Evolutionary conservation across 1,140 invertebrate genomes (phyloP).

Genomic region (Dendroctonus ponderosae): DNA sequence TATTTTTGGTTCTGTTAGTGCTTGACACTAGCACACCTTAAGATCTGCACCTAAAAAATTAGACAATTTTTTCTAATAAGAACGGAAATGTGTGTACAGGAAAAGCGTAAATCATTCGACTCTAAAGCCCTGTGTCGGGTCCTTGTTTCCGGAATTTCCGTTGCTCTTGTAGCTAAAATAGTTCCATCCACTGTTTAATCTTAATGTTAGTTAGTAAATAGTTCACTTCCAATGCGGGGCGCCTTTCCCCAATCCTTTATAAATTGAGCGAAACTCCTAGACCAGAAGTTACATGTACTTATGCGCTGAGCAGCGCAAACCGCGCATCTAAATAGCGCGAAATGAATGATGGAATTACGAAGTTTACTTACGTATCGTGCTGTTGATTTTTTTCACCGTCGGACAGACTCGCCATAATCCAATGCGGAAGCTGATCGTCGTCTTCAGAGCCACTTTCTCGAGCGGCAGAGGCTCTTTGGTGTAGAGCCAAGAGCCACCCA

Average conservation of each 20-base stretch:
- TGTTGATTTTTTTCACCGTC: slow-evolving; percentile 47
- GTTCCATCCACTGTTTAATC: slow-evolving; percentile 26
- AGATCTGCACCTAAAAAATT: no score
- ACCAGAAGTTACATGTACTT: slow-evolving; percentile 2
- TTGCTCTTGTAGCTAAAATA: slow-evolving; percentile 13
- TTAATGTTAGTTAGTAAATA: slow-evolving; percentile 29
- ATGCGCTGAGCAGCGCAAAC: neutral
- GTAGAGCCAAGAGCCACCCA: slow-evolving; percentile 55
- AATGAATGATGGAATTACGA: neutral
- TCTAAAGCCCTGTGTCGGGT: neutral
- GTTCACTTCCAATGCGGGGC: slow-evolving; percentile 7
- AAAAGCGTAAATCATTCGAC: slow-evolving; percentile 28
- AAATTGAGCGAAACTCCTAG: slow-evolving; percentile 3
- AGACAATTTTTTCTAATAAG: no score
- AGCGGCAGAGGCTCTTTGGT: slow-evolving; percentile 53
- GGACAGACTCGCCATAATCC: slow-evolving; percentile 57
- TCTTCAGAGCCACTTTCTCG: slow-evolving; percentile 51
- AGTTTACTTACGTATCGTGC: slow-evolving; percentile 48
- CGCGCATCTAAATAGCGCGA: neutral
- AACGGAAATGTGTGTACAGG: slow-evolving; percentile 6
- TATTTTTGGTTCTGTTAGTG: no score
- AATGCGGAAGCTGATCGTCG: slow-evolving; percentile 52
- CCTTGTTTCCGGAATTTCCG: slow-evolving; percentile 13
- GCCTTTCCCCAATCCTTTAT: slow-evolving; percentile 6
- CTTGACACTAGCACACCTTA: no score